Evolutionary conservation across 1,140 invertebrate genomes (phyloP).

Genomic region (Drosophila albomicans): DNA sequence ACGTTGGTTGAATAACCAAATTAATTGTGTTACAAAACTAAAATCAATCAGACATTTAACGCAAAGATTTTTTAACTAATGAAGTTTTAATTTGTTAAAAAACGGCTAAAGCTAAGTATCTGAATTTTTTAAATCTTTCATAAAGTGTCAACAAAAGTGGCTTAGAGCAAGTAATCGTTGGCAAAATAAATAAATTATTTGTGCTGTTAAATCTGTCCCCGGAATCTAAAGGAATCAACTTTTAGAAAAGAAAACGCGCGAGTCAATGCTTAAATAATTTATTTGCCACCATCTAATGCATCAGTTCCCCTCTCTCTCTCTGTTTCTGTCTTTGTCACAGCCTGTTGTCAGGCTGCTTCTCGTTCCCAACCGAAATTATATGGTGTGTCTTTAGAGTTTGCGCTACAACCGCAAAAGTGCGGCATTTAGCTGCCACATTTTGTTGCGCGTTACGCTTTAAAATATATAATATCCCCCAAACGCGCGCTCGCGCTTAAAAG

Average conservation of each 20-base stretch:
- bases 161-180: not conserved
- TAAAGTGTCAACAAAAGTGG: not conserved
- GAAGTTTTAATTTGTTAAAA: too few species aligned
- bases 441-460: conserved; percentile 12
- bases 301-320: not conserved
- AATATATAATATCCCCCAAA: conserved; percentile 1
- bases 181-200: conserved; percentile 12
- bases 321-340: not conserved
- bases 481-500: conserved; percentile 9
- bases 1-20: not conserved
- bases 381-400: not conserved
- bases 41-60: too few species aligned
- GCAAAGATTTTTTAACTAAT: too few species aligned
- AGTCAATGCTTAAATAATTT: conserved; percentile 32
- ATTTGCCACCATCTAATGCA: conserved; percentile 12
- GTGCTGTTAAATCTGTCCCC: not conserved
- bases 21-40: too few species aligned
- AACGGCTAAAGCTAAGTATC: too few species aligned
- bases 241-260: conserved; percentile 3
- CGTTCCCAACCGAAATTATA: not conserved
- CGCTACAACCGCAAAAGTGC: conserved; percentile 10
- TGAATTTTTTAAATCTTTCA: not conserved
- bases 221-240: not conserved
- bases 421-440: conserved; percentile 29
- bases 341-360: not conserved